A percentile compares a stretch with the other conserved stretches of the same genome.
These are phyloP conservation scores for Bombycilla garrulus DNA, from an alignment of 2,113 vertebrate genomes.

Conservation along the genomic window DNA sequence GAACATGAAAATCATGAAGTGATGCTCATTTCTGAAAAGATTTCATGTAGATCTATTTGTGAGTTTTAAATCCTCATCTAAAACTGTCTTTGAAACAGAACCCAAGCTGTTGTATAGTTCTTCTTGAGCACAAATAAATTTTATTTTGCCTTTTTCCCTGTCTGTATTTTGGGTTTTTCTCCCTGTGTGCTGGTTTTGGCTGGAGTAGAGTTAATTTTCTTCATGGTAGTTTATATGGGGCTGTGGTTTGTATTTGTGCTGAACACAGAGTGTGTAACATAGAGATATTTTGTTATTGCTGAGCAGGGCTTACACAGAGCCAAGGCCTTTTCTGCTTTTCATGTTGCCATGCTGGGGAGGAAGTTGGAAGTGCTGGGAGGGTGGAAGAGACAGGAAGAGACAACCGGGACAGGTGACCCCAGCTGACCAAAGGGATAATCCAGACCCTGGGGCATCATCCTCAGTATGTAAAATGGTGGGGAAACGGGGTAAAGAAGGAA, in stretches of 20 bases:
- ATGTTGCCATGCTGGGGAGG: not conserved
- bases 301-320: not conserved
- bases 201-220: not conserved
- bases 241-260: not conserved
- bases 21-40: not conserved
- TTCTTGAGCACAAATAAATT: not conserved
- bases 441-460: rapidly evolving
- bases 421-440: not conserved
- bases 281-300: not conserved
- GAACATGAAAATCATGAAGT: not conserved
- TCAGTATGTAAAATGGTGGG: not conserved
- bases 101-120: not conserved
- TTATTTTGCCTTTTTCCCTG: not conserved
- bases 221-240: not conserved
- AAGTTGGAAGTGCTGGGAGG: not conserved
- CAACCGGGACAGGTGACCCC: not conserved
- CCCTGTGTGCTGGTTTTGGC: not conserved
- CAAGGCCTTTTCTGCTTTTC: not conserved
- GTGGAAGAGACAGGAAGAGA: not conserved
- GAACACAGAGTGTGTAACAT: not conserved
- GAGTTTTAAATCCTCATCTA: not conserved
- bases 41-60: not conserved
- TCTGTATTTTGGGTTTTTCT: rapidly evolving
- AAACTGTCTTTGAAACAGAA: not conserved
- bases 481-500: not conserved